Percentiles rank a stretch among this genome's conserved stretches.
phyloP scores from a whole-genome alignment of 1,140 invertebrate genomes.

The Trissolcus basalis region DNA sequence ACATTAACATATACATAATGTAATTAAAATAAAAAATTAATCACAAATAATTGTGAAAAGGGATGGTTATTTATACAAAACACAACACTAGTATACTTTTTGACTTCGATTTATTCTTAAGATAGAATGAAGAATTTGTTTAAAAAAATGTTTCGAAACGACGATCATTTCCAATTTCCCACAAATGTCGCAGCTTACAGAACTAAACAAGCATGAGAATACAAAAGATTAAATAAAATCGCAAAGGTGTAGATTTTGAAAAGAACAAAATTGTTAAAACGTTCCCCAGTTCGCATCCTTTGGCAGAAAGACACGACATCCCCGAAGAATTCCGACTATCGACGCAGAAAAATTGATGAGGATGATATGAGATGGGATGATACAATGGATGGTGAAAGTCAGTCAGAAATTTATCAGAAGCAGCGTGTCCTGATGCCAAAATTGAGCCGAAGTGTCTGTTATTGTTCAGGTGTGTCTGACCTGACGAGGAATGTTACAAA shows the following conservation, averaged over 20 bases:
- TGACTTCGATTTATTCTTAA: slow-evolving; percentile 57
- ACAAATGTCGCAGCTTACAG: slow-evolving; percentile 44
- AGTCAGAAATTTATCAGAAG: slow-evolving; percentile 36
- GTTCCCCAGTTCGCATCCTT: slow-evolving; percentile 3
- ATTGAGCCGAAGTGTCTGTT: slow-evolving; percentile 54
- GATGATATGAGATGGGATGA: slow-evolving; percentile 67
- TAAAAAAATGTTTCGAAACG: slow-evolving; percentile 38
- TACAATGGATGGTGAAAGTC: slow-evolving; percentile 69
- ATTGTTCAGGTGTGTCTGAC: slow-evolving; percentile 39
- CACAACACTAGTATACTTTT: slow-evolving; percentile 17
- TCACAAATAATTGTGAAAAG: no score
- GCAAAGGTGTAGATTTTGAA: slow-evolving; percentile 35
- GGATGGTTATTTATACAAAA: no score
- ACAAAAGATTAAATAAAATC: slow-evolving; percentile 34
- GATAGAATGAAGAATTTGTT: slow-evolving; percentile 38
- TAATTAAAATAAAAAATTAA: no score
- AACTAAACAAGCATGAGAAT: slow-evolving; percentile 50
- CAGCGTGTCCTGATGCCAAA: slow-evolving; percentile 18
- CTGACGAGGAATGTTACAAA: slow-evolving; percentile 56
- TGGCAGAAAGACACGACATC: slow-evolving; percentile 38
- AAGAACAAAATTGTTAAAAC: no score
- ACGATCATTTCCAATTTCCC: slow-evolving; percentile 20
- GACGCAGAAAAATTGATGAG: slow-evolving; percentile 68
- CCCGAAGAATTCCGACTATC: slow-evolving; percentile 52
- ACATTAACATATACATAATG: no score